Evolutionary conservation across 2,888 invertebrate species (phyloP).

Genomic region (Tachina lurida): DNA sequence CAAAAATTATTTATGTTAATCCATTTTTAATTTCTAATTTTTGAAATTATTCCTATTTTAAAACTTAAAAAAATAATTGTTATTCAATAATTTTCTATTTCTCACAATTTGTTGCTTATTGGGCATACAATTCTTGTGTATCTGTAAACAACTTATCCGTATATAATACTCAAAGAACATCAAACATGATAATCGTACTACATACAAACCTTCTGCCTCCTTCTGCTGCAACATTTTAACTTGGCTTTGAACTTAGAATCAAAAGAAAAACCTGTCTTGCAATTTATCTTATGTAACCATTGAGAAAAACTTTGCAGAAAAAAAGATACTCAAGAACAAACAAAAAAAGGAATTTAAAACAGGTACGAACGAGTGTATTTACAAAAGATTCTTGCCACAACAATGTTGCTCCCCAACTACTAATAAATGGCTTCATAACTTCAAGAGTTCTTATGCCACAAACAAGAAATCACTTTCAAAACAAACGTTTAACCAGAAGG

Average conservation of each 20-base stretch:
- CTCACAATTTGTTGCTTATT: neutral
- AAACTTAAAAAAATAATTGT: too few species aligned
- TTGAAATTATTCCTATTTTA: too few species aligned
- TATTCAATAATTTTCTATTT: too few species aligned
- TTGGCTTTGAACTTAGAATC: neutral
- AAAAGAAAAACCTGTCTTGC: constrained; percentile 58
- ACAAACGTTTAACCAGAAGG: constrained; percentile 65
- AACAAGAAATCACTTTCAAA: constrained; percentile 67
- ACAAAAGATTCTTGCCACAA: constrained; percentile 17
- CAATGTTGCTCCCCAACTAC: neutral
- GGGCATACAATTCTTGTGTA: constrained; percentile 1
- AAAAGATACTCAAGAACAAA: neutral
- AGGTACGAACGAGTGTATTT: constrained; percentile 59
- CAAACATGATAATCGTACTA: neutral
- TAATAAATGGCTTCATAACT: constrained; percentile 56
- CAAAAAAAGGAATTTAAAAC: constrained; percentile 12
- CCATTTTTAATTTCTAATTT: too few species aligned
- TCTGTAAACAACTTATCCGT: neutral
- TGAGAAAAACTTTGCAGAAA: constrained; percentile 14
- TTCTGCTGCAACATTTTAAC: constrained; percentile 19
- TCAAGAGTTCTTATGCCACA: constrained; percentile 11
- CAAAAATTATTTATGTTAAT: too few species aligned
- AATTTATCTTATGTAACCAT: constrained; percentile 64
- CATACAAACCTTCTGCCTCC: constrained; percentile 16
- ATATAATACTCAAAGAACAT: constrained; percentile 9